These are phyloP conservation scores for Peromyscus nudipes DNA, from an alignment of 2,797 vertebrate species.

Conservation along the genomic window DNA sequence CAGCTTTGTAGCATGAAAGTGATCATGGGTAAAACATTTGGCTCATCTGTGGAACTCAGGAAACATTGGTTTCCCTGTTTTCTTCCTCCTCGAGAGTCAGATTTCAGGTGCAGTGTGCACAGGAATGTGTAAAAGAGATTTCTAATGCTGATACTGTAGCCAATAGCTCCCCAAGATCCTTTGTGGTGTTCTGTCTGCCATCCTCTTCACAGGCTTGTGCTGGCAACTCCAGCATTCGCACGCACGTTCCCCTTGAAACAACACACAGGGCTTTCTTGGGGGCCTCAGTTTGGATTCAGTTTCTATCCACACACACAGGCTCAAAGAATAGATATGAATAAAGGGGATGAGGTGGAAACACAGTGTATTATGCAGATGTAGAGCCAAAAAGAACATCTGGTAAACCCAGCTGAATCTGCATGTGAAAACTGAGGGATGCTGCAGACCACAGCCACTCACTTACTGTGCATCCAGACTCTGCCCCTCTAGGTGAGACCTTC, in stretches of 20 bases:
- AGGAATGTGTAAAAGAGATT: not conserved
- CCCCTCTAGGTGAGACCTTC: not conserved
- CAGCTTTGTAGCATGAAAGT: not conserved
- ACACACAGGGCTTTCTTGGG: not conserved
- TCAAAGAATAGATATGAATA: not conserved
- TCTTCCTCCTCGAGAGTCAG: not conserved
- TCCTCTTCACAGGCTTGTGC: not conserved
- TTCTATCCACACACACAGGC: constrained; percentile 4
- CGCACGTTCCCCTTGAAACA: not conserved
- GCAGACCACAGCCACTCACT: not conserved
- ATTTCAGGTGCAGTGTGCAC: not conserved
- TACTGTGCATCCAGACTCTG: not conserved
- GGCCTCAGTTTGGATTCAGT: not conserved
- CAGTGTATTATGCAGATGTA: not conserved
- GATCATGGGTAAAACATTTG: not conserved
- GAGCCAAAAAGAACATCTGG: not conserved
- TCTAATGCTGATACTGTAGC: not conserved
- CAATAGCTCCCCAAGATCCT: not conserved
- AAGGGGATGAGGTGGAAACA: not conserved
- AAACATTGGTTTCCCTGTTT: not conserved
- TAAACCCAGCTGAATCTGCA: too few species aligned
- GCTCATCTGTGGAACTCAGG: not conserved
- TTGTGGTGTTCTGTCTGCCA: not conserved
- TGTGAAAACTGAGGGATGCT: fast-evolving
- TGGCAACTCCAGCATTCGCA: not conserved